A percentile compares a stretch with the other conserved stretches of the same genome.
phyloP scores from a whole-genome alignment of 2,113 vertebrate genomes.

The Abramis brama region DNA sequence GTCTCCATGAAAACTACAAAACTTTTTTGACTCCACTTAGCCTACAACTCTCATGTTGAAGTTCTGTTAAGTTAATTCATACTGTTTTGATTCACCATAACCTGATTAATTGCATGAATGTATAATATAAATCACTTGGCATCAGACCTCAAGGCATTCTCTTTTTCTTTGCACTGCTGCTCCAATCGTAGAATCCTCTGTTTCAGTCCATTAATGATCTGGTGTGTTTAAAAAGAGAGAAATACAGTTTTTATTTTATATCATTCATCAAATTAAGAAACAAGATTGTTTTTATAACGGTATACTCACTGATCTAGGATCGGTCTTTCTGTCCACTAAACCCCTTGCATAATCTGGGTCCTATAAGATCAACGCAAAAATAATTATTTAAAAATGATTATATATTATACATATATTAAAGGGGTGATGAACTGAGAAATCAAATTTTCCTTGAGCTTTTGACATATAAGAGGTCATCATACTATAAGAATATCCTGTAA shows the following conservation, averaged over 20 bases:
- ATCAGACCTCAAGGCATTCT: slow-evolving; percentile 80
- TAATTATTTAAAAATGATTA: not conserved
- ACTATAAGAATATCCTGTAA: no score
- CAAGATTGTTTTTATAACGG: not conserved
- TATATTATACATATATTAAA: no score
- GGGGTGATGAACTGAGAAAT: no score
- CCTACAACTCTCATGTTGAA: not conserved
- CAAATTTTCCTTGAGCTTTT: no score
- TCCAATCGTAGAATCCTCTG: slow-evolving; percentile 89
- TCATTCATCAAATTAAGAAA: not conserved
- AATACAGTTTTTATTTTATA: not conserved
- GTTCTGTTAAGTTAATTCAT: not conserved
- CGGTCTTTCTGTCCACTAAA: slow-evolving; percentile 82
- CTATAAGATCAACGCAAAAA: slow-evolving; percentile 65
- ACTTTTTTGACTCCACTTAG: not conserved
- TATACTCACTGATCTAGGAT: slow-evolving; percentile 82
- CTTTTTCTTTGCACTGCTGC: slow-evolving; percentile 90
- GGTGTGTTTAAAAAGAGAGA: slow-evolving; percentile 28
- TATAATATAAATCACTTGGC: not conserved
- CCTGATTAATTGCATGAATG: not conserved
- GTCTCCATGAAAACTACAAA: no score
- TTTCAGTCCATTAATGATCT: slow-evolving; percentile 87
- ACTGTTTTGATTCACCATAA: not conserved
- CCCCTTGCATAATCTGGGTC: slow-evolving; percentile 80
- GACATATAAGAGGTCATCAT: no score